Conservation (phyloP, 2,888 invertebrate genomes). For the Loripinus fragilis region DNA sequence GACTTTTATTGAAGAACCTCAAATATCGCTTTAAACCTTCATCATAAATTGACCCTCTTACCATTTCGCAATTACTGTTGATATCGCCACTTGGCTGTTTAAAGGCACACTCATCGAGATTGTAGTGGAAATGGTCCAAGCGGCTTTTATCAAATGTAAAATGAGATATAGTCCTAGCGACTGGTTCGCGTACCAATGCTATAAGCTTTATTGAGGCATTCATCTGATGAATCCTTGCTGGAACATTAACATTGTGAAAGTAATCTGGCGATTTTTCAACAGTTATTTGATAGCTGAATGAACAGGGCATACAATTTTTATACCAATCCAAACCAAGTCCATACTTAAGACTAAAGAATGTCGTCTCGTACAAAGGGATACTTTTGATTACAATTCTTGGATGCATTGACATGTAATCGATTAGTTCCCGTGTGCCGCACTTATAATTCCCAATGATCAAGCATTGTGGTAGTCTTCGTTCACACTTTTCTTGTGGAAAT, state of each 20-base stretch:
- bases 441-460: conserved; percentile 30
- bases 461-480: conserved; percentile 20
- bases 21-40: background rate
- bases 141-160: conserved; percentile 86
- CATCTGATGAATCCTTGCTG: conserved; percentile 96
- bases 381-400: conserved; percentile 25
- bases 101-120: background rate
- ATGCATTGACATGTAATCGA: conserved; percentile 31
- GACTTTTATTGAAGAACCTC: background rate
- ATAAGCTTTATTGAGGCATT: conserved; percentile 94
- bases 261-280: conserved; percentile 99
- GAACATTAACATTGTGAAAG: conserved; percentile 96
- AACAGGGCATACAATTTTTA: conserved; percentile 92
- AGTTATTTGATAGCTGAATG: conserved; percentile 94
- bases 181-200: conserved; percentile 97
- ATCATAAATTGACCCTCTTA: background rate
- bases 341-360: conserved; percentile 26
- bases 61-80: background rate
- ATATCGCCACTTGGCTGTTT: background rate
- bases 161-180: conserved; percentile 97
- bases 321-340: conserved; percentile 94
- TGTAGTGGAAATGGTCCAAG: background rate
- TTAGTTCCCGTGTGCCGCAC: conserved; percentile 36
- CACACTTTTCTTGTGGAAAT: conserved; percentile 17
- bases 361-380: conserved; percentile 26